A percentile compares a stretch with the other conserved stretches of the same genome.
These are phyloP conservation scores for Atractosteus spatula DNA, from an alignment of 2,113 vertebrate genomes.

Conservation along the genomic window DNA sequence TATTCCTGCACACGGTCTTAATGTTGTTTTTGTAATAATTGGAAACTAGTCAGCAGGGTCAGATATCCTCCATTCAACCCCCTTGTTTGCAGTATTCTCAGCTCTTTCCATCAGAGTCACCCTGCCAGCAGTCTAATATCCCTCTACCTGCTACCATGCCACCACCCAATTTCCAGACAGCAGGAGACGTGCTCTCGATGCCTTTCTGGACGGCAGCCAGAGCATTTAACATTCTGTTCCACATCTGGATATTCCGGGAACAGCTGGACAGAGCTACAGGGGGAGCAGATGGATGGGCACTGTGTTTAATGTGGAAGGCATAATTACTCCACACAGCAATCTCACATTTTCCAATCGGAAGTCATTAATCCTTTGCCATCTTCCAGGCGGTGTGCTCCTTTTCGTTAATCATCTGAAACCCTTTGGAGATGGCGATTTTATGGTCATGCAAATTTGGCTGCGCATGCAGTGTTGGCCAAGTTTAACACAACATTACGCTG, in stretches of 20 bases:
- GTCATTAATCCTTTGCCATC: constrained; percentile 50
- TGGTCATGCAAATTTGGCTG: too few relatives aligned
- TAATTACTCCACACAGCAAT: constrained; percentile 47
- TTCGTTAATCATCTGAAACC: constrained; percentile 40
- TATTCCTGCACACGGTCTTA: not conserved
- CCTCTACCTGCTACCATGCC: constrained; percentile 28
- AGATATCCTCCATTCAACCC: not conserved
- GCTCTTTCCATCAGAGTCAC: not conserved
- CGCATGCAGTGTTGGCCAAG: too few relatives aligned
- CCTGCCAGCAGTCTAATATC: not conserved
- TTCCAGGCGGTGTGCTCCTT: constrained; percentile 54
- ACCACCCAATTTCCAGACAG: constrained; percentile 19
- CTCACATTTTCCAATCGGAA: constrained; percentile 40
- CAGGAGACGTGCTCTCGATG: constrained; percentile 28
- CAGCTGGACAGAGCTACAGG: constrained; percentile 42
- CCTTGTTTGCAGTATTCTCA: constrained; percentile 1
- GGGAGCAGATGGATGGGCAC: constrained; percentile 45
- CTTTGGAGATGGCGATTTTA: too few relatives aligned
- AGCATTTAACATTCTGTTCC: constrained; percentile 33
- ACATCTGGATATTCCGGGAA: constrained; percentile 49
- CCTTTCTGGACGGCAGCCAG: constrained; percentile 32
- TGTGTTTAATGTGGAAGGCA: constrained; percentile 47
- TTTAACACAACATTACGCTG: too few relatives aligned
- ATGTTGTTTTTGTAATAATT: not conserved
- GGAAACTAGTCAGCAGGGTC: constrained; percentile 28